Evolutionary conservation across 2,113 vertebrate genomes (phyloP), one percentile per base, ranked within the genome.

Genomic region (Dermatemys mawii): DNA sequence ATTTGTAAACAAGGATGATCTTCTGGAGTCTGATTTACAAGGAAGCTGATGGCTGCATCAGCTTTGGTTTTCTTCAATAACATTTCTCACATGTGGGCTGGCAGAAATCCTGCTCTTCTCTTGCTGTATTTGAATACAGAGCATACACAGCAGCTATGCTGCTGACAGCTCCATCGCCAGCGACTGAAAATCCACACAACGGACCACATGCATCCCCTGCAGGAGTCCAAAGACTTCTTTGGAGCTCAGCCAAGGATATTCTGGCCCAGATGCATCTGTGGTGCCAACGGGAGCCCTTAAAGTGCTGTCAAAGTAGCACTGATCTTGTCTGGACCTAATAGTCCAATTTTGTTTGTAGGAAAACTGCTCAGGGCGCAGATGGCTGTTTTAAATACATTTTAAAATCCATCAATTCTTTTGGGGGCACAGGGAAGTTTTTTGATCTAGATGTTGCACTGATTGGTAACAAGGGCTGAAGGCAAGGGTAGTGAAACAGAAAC

Each of bases 101-200:
- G 6, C 55, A 1, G 1, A 49, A 54, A 2, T 22, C 50, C 6
- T 1, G 0, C 60, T 49, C 81, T 80, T 22, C 38, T 78, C 78
- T 17, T 10, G 32, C 86, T 88, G 54, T 8, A 1, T 83, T 88
- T 48, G 78, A 75, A 41, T 22, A n/a, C 0, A 1, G 60, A 60
- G 46, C 8, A 6, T 0, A 0, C n/a, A 2, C 87, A 41, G 48
- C 44, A 70, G 83, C 48, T n/a, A 5, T 0, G 0, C 41, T n/a
- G 88, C 75, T 29, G 51, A 0, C 50, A 82, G 82, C 49, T 10
- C 19, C 10, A 1, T n/a, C 63, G 75, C 44, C 78, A 4, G 49
- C 10, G 84, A 22, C 44, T 49, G 95, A 82, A 1, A 63, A 46
- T 0, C 2, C 27, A 1, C 1, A 48, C 55, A 57, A 49, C 8